These are phyloP conservation scores for Oryzias woworae DNA, from an alignment of 2,113 vertebrate genomes.

Conservation along the genomic window DNA sequence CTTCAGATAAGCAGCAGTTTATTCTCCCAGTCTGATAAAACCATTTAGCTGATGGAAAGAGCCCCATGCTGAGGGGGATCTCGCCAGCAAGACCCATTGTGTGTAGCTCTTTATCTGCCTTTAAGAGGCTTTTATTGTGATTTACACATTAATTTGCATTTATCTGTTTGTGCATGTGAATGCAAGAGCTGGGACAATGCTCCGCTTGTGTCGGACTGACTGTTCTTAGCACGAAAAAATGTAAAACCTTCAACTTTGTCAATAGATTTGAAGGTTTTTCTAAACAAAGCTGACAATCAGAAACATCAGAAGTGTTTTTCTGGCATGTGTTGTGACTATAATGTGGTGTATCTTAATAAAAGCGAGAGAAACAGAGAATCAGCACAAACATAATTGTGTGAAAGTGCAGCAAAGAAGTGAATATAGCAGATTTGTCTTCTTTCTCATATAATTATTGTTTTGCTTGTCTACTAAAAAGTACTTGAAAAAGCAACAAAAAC, in stretches of 20 bases:
- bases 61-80: slow-evolving; percentile 59
- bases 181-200: slow-evolving; percentile 46
- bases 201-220: slow-evolving; percentile 18
- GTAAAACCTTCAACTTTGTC: slow-evolving; percentile 15
- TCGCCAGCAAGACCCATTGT: slow-evolving; percentile 57
- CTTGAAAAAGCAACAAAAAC: slow-evolving; percentile 50
- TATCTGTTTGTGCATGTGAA: slow-evolving; percentile 68
- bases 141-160: slow-evolving; percentile 74
- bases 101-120: slow-evolving; percentile 65
- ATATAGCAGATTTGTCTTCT: slow-evolving; percentile 10
- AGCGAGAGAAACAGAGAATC: not conserved
- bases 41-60: slow-evolving; percentile 67
- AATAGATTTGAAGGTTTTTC: not conserved
- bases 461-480: slow-evolving; percentile 53
- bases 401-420: slow-evolving; percentile 14
- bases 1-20: slow-evolving; percentile 56
- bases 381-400: not conserved
- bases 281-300: slow-evolving; percentile 15
- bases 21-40: slow-evolving; percentile 55
- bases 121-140: slow-evolving; percentile 73
- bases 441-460: slow-evolving; percentile 61
- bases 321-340: slow-evolving; percentile 13
- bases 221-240: slow-evolving; percentile 25
- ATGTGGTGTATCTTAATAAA: not conserved
- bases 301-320: slow-evolving; percentile 50